Evolutionary conservation across 2,797 vertebrate genomes (phyloP), one percentile per base, ranked within the genome.

Genomic region (Mallotus villosus): DNA sequence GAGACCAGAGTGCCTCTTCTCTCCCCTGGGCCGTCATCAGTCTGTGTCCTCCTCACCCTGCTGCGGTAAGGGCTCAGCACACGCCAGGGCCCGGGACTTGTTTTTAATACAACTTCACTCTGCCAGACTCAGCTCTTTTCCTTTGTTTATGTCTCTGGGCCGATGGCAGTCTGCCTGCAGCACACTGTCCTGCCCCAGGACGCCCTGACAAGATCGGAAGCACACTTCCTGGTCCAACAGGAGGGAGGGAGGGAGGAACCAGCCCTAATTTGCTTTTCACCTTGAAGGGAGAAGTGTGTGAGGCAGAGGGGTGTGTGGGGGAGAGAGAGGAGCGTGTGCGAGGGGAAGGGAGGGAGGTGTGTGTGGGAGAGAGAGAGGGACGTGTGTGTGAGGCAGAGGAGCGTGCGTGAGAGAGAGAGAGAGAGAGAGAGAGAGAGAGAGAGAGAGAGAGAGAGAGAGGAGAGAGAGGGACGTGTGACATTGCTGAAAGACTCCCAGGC

Each of bases 241-340:
- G 25, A 5, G 12, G 21, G 32, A 46, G 24, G 2, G 17, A n/a
- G 27, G 22, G 8, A 59, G 59, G 61, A 29, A 22, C 0, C 0
- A 21, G 16, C 59, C 32, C 51, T 74, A 46, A 24, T n/a, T 75
- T 66, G 25, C n/a, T 63, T 19, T 71, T 79, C 46, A 80, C 17
- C 73, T 71, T 75, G 16, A 70, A 21, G 9, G 0, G 24, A 25
- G 34, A 0, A 74, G 41, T 22, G 22, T 68, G 37, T 12, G 41
- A 3, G 9, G 41, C 2, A 46, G 41, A 14, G 41, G 12, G 2
- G 41, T 3, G 41, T 12, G 41, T 12, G 41, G 12, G 3, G 12
- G 41, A 46, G 37, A 41, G 37, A 3, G 37, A 11, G 37, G 37
- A 3, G 11, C 2, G 37, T 11, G 37, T 41, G 37, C 11, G 9